phyloP scores from a whole-genome alignment of 1,140 invertebrate genomes.

The Centruroides vittatus region DNA sequence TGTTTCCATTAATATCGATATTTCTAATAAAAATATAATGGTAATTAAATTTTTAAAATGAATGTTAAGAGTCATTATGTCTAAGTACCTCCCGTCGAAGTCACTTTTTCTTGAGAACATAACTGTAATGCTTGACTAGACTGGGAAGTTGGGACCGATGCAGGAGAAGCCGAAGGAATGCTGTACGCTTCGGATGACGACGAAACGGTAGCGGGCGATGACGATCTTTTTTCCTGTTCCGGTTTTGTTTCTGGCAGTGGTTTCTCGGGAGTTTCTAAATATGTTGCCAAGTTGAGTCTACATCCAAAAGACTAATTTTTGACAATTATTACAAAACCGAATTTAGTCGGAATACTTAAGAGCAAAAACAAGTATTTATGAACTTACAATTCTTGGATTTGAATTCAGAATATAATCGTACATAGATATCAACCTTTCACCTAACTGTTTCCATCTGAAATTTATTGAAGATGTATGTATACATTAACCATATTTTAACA shows the following conservation, averaged over 20 bases:
- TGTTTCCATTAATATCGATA: too few species aligned
- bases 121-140: too few species aligned
- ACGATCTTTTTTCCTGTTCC: background rate
- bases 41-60: too few species aligned
- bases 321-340: background rate
- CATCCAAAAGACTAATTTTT: conserved; percentile 11
- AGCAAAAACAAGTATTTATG: background rate
- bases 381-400: conserved; percentile 24
- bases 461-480: too few species aligned
- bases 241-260: background rate
- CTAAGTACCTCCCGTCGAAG: too few species aligned
- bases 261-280: background rate
- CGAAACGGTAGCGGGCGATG: conserved; percentile 4
- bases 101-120: too few species aligned
- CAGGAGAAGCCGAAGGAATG: background rate
- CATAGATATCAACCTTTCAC: conserved; percentile 47
- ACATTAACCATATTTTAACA: too few species aligned
- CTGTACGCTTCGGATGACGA: conserved; percentile 11
- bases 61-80: too few species aligned
- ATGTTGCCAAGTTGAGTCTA: conserved; percentile 15
- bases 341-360: too few species aligned
- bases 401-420: conserved; percentile 41
- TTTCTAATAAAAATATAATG: too few species aligned
- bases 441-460: conserved; percentile 45
- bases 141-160: background rate